Evolutionary conservation across 2,888 invertebrate species (phyloP).

Genomic region (Nipponacmea schrenckii): DNA sequence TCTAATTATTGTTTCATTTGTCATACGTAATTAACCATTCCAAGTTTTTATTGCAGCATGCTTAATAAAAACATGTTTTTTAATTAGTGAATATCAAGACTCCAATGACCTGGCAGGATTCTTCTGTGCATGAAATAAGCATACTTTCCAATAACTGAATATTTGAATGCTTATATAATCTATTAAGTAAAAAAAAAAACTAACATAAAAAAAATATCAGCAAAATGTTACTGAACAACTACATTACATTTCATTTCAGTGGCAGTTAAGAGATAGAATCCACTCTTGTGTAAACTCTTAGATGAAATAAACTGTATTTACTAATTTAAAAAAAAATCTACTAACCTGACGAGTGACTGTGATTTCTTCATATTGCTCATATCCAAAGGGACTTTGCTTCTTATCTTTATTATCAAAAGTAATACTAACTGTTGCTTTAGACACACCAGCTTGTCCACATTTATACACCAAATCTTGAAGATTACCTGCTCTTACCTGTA

Average conservation of each 20-base stretch:
- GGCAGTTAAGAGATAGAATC: background rate
- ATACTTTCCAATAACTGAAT: background rate
- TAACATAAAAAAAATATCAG: too few relatives aligned
- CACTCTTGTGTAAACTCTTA: background rate
- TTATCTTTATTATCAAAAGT: constrained; percentile 90
- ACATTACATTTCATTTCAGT: background rate
- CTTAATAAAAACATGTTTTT: too few relatives aligned
- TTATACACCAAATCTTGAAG: constrained; percentile 97
- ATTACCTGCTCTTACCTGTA: constrained; percentile 87
- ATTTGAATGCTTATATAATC: too few relatives aligned
- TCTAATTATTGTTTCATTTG: too few relatives aligned
- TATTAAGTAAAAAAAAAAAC: too few relatives aligned
- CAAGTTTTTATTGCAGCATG: too few relatives aligned
- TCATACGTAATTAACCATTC: too few relatives aligned
- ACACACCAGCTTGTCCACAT: constrained; percentile 94
- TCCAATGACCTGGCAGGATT: too few relatives aligned
- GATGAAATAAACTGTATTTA: background rate
- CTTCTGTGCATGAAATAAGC: too few relatives aligned
- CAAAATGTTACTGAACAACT: background rate
- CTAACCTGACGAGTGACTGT: constrained; percentile 88
- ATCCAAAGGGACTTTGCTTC: constrained; percentile 86
- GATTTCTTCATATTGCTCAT: constrained; percentile 90
- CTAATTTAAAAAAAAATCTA: background rate
- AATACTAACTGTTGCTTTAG: constrained; percentile 94
- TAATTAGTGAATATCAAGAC: too few relatives aligned